Evolutionary conservation across 2,113 vertebrate species (phyloP).

Genomic region (Dromas ardeola): DNA sequence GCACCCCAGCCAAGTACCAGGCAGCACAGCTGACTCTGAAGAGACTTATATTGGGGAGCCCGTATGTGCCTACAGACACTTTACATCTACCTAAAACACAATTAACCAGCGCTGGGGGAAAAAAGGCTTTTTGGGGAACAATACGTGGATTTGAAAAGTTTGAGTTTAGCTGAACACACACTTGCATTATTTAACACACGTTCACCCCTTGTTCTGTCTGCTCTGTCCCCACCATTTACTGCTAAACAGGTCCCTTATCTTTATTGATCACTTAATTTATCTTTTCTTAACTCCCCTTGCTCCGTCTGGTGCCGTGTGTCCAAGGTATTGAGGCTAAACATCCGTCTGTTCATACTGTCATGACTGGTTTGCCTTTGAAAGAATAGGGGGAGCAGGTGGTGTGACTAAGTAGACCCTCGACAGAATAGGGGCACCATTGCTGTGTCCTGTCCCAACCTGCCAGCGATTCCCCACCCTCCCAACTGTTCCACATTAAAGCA

Average conservation of each 20-base stretch:
- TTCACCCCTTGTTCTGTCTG: constrained; percentile 66
- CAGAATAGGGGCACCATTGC: constrained; percentile 86
- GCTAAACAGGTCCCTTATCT: constrained; percentile 77
- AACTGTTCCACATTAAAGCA: constrained; percentile 97
- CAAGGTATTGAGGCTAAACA: constrained; percentile 74
- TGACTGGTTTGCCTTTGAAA: constrained; percentile 83
- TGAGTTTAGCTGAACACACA: constrained; percentile 48
- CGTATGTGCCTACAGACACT: neutral
- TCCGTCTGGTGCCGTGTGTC: constrained; percentile 86
- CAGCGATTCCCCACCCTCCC: constrained; percentile 91
- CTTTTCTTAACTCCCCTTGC: constrained; percentile 80
- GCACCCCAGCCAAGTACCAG: neutral
- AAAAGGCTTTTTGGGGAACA: constrained; percentile 16
- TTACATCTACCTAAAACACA: constrained; percentile 5
- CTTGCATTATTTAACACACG: constrained; percentile 72
- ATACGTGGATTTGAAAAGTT: constrained; percentile 48
- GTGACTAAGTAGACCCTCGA: constrained; percentile 92
- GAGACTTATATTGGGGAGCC: neutral
- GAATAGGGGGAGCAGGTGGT: constrained; percentile 98
- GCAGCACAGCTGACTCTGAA: neutral
- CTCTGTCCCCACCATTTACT: constrained; percentile 78
- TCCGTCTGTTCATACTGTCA: constrained; percentile 90
- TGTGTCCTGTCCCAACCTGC: constrained; percentile 87
- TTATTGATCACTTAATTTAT: constrained; percentile 94
- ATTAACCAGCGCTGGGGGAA: neutral